Base-by-base conservation (phyloP, 1,140 invertebrate species). In the Pogonomyrmex barbatus region DNA sequence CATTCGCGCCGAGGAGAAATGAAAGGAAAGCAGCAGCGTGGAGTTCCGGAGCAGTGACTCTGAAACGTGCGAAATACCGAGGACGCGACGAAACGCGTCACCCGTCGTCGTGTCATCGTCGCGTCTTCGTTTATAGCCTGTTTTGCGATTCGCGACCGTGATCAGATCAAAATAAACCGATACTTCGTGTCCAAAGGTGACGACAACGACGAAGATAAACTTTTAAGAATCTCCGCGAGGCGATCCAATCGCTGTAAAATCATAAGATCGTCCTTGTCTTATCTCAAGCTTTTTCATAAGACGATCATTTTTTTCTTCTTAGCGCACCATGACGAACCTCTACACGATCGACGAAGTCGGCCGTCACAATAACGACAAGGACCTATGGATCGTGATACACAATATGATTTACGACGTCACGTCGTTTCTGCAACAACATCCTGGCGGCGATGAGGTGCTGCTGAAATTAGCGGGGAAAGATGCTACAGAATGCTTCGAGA, bases 361-460 rank as follows among this genome's bases (percentile, higher is more conserved):
- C 14, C 73, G 62, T n/a, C 95, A 95, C 91, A 94, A 95, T 84
- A 79, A 79, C 1, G 89, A 65, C 0, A 79, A 93, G 0, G 94
- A 96, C 75, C 88, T 95, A 9, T 95, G 94, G 92, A 94, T 96
- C 56, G 94, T 95, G 60, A 95, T 96, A 10, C 95, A 96, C 90
- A 95, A 96, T 60, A 90, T 93, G 9, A 96, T 96, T 50, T 96
- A 96, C 92, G 94, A 96, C 88, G 84, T 97, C 2, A 96, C 95
- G 0, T 92, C 92, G 56, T 96, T 96, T 81, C 67, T 96, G 4
- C 94, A 94, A 8, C 95, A 96, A 95, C 98, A 99, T 95, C 98
- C 98, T 12, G 98, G 98, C 24, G 98, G 98, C 39, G 97, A 97
- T 89, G 98, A 98, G 92, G 97, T 98, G 47, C 94, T 99, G 68